Evolutionary conservation across 2,113 vertebrate species (phyloP).

Genomic region (Limnothrissa miodon): DNA sequence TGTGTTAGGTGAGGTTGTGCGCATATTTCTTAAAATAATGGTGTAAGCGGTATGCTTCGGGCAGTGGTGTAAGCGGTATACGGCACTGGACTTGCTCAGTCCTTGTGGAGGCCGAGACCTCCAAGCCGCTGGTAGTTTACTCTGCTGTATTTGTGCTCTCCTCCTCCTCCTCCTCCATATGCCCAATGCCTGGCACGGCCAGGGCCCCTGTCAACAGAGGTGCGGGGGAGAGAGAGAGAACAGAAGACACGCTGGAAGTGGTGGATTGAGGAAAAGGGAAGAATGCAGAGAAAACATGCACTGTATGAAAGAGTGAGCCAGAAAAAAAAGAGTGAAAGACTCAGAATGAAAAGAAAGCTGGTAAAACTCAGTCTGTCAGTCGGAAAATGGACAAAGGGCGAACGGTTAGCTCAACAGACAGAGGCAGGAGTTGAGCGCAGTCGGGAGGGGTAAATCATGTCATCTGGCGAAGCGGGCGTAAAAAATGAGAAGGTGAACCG

Average conservation of each 20-base stretch:
- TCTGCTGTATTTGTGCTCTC: background rate
- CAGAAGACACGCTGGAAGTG: background rate
- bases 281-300: background rate
- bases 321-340: background rate
- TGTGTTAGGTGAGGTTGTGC: background rate
- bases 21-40: background rate
- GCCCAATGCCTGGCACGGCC: slow-evolving; percentile 4
- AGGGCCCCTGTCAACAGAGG: background rate
- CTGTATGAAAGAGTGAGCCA: background rate
- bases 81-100: background rate
- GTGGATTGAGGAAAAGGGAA: background rate
- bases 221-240: background rate
- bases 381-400: background rate
- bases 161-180: background rate
- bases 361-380: background rate
- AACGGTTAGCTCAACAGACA: background rate
- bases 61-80: background rate
- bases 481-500: background rate
- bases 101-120: background rate
- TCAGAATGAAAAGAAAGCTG: background rate
- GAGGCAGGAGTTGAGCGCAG: background rate
- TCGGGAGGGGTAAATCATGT: background rate
- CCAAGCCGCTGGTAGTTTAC: background rate
- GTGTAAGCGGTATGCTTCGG: background rate
- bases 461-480: background rate